Evolutionary conservation across 2,888 invertebrate species (phyloP).

Genomic region (Cacoxenus indagator): DNA sequence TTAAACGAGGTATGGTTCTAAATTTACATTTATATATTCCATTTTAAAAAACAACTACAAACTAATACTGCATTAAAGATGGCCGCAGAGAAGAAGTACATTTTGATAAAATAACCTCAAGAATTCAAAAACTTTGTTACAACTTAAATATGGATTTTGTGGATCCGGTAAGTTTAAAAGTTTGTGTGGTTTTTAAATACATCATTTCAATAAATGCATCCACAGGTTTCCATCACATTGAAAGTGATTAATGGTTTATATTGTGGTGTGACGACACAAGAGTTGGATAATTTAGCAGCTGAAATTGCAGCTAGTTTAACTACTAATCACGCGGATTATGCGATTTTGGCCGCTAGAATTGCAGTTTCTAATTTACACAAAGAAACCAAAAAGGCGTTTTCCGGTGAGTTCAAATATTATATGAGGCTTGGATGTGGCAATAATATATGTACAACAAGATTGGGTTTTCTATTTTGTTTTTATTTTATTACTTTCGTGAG

Average conservation of each 20-base stretch:
- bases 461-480: too few relatives aligned
- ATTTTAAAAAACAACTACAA: conserved; percentile 11
- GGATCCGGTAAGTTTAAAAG: conserved; percentile 83
- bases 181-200: neutral
- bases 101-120: conserved; percentile 97
- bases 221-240: conserved; percentile 83
- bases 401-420: conserved; percentile 73
- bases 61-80: conserved; percentile 73
- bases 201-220: neutral
- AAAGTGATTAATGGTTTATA: conserved; percentile 97
- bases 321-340: conserved; percentile 97
- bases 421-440: too few relatives aligned
- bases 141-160: conserved; percentile 96
- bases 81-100: conserved; percentile 93
- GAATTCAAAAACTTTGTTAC: conserved; percentile 95
- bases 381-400: conserved; percentile 95
- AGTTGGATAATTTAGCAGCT: conserved; percentile 97
- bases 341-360: conserved; percentile 87
- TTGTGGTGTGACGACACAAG: conserved; percentile 95
- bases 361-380: conserved; percentile 98
- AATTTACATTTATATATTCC: too few relatives aligned
- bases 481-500: too few relatives aligned
- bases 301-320: conserved; percentile 99
- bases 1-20: conserved; percentile 71
- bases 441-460: too few relatives aligned